Conservation (phyloP, 2,797 vertebrate species). For the Semaprochilodus insignis region DNA sequence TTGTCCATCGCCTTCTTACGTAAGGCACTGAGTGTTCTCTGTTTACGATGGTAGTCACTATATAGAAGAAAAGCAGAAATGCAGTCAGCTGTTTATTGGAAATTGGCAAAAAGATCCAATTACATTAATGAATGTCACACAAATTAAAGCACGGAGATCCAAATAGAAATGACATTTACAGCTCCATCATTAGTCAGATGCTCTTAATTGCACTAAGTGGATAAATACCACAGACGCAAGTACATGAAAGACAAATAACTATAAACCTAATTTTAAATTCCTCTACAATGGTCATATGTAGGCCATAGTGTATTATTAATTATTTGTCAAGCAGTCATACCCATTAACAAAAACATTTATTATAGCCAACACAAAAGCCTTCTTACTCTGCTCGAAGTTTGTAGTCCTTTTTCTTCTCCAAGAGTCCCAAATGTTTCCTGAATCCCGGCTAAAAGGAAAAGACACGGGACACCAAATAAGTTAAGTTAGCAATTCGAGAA, state of each 20-base stretch:
- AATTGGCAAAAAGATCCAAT: not conserved
- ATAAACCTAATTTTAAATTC: too few species aligned
- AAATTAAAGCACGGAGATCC: too few species aligned
- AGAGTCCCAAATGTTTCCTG: slow-evolving; percentile 86
- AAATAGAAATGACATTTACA: too few species aligned
- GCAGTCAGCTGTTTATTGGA: not conserved
- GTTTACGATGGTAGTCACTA: slow-evolving; percentile 94
- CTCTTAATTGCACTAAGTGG: too few species aligned
- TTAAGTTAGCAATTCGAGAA: too few species aligned
- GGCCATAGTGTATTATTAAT: too few species aligned
- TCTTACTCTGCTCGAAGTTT: slow-evolving; percentile 91
- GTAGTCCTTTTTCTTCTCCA: slow-evolving; percentile 98
- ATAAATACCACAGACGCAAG: too few species aligned
- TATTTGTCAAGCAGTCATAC: not conserved
- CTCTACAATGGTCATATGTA: too few species aligned
- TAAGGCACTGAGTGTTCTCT: slow-evolving; percentile 87
- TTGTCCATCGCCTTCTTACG: slow-evolving; percentile 94
- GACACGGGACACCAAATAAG: not conserved
- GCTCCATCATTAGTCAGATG: too few species aligned
- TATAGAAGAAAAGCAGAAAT: not conserved
- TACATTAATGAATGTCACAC: slow-evolving; percentile 13
- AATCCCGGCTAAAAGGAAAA: slow-evolving; percentile 79
- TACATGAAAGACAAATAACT: too few species aligned
- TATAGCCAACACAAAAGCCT: not conserved
- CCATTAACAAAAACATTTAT: not conserved